phyloP scores from a whole-genome alignment of 2,888 invertebrate species.

The Nomada lathburiana region DNA sequence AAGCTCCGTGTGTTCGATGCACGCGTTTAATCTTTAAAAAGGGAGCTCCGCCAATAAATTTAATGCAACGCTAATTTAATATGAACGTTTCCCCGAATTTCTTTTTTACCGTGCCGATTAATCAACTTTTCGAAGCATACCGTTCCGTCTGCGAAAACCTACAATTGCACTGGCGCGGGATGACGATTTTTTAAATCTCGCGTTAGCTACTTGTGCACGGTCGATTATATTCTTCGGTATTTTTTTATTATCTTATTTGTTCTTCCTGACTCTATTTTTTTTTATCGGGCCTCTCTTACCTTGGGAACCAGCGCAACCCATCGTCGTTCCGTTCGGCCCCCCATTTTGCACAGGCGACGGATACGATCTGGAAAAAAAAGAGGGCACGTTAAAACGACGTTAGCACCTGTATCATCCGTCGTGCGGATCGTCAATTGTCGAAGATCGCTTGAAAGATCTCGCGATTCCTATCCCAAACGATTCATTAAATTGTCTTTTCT shows the following conservation, averaged over 20 bases:
- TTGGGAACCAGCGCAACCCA: conserved; percentile 81
- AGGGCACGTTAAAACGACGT: not conserved
- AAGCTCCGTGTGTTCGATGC: conserved; percentile 33
- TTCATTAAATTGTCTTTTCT: conserved; percentile 4
- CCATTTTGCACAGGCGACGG: conserved; percentile 83
- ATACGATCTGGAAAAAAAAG: conserved; percentile 79
- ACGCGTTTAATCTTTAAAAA: conserved; percentile 57
- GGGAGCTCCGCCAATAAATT: conserved; percentile 64
- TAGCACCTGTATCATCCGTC: too few relatives aligned
- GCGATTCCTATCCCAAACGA: not conserved
- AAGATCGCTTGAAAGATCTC: not conserved
- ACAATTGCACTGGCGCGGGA: not conserved
- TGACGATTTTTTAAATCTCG: not conserved
- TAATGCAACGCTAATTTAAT: conserved; percentile 69
- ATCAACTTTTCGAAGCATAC: conserved; percentile 42
- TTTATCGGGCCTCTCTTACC: conserved; percentile 69
- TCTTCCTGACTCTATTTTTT: too few relatives aligned
- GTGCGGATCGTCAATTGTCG: too few relatives aligned
- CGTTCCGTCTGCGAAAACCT: conserved; percentile 20
- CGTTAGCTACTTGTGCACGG: not conserved
- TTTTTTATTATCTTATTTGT: too few relatives aligned
- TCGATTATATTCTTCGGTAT: not conserved
- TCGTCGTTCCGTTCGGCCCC: conserved; percentile 79
- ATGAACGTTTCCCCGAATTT: conserved; percentile 56
- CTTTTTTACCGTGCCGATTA: conserved; percentile 58